phyloP scores from a whole-genome alignment of 2,113 vertebrate genomes.

The western clawed frog (Xenopus tropicalis) region DNA sequence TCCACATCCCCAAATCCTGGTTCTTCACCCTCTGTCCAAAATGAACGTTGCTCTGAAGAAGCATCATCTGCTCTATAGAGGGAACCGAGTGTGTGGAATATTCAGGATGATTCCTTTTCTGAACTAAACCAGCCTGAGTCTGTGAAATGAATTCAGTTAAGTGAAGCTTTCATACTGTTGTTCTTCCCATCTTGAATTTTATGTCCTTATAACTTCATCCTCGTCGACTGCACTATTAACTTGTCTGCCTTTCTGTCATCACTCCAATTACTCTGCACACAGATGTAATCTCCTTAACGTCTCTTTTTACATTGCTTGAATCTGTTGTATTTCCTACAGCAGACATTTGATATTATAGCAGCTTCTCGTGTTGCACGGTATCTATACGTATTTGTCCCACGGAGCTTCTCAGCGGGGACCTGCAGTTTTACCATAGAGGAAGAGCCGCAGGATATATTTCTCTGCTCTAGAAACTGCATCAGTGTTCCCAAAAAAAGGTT shows the following conservation, averaged over 20 bases:
- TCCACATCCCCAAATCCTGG: no score
- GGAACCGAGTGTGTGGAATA: neutral
- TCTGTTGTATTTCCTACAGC: constrained; percentile 32
- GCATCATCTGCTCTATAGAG: no score
- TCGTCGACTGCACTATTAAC: neutral
- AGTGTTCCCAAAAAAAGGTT: no score
- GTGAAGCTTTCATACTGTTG: neutral
- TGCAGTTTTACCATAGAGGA: no score
- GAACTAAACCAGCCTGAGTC: neutral
- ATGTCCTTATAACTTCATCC: neutral
- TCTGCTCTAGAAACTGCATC: no score
- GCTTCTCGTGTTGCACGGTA: neutral
- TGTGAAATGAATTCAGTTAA: neutral
- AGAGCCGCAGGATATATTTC: no score
- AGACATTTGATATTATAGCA: neutral
- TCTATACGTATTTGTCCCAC: neutral
- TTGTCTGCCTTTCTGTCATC: constrained; percentile 23
- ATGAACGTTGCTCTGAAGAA: no score
- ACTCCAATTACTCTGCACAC: constrained; percentile 4
- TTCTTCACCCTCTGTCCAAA: no score
- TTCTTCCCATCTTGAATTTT: neutral
- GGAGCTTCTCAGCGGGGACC: no score
- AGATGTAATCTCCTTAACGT: constrained; percentile 25
- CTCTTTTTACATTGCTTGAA: constrained; percentile 27
- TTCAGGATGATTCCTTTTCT: neutral